phyloP scores from a whole-genome alignment of 2,113 vertebrate species.

The Castor canadensis region DNA sequence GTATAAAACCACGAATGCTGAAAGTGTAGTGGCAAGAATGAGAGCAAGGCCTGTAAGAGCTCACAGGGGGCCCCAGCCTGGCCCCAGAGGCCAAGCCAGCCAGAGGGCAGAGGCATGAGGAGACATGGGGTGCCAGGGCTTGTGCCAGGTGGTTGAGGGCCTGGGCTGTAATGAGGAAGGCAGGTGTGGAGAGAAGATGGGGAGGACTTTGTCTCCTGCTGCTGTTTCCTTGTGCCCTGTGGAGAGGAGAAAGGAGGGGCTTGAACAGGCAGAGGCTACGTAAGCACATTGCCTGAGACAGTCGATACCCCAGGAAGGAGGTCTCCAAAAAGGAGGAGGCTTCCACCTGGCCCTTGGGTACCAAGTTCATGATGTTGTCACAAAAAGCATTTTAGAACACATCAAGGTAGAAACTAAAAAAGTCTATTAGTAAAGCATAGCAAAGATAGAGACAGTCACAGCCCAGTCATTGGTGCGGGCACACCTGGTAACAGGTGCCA shows the following conservation, averaged over 20 bases:
- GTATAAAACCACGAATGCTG: not conserved
- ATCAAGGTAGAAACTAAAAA: too few relatives aligned
- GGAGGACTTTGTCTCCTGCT: not conserved
- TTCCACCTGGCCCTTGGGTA: too few relatives aligned
- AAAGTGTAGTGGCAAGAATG: not conserved
- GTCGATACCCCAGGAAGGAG: too few relatives aligned
- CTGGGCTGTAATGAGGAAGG: not conserved
- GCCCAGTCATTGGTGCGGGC: too few relatives aligned
- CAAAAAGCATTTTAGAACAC: too few relatives aligned
- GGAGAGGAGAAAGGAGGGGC: not conserved
- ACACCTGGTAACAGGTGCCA: too few relatives aligned
- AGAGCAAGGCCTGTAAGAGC: not conserved
- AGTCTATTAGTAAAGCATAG: too few relatives aligned
- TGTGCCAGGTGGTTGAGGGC: not conserved
- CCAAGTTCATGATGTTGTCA: too few relatives aligned
- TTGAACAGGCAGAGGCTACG: not conserved
- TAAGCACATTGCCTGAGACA: too few relatives aligned
- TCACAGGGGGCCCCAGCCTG: not conserved
- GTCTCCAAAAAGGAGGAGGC: too few relatives aligned
- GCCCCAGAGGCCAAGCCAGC: accelerated
- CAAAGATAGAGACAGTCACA: too few relatives aligned
- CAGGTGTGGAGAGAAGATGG: not conserved
- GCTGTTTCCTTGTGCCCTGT: not conserved
- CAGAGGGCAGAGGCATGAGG: not conserved
- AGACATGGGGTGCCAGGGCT: not conserved